Conservation (phyloP, 2,888 invertebrate species). For the Epinotia bilunana region DNA sequence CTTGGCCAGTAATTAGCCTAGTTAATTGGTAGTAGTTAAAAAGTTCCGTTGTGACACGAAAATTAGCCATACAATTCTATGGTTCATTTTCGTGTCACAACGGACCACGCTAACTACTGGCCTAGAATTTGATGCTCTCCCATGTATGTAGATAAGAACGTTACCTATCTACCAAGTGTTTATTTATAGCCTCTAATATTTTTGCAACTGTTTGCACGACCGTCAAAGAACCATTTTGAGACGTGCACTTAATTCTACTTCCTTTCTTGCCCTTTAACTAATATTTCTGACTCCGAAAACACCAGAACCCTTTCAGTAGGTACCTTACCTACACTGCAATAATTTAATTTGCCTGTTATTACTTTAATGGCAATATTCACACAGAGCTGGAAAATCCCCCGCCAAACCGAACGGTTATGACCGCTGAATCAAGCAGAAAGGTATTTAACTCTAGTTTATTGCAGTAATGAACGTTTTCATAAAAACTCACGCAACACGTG, state of each 20-base stretch:
- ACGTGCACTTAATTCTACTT: not conserved
- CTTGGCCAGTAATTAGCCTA: no score
- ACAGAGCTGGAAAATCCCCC: constrained; percentile 13
- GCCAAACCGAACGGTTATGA: constrained; percentile 5
- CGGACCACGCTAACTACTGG: no score
- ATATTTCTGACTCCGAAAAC: not conserved
- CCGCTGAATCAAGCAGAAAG: constrained; percentile 5
- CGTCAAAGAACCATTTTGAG: no score
- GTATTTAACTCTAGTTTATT: constrained; percentile 25
- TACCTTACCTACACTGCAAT: not conserved
- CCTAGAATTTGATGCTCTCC: no score
- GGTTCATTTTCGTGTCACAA: no score
- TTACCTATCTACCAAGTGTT: no score
- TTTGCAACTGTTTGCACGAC: no score
- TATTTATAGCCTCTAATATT: no score
- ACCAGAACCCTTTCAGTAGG: constrained; percentile 10
- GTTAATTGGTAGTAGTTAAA: no score
- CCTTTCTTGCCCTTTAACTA: not conserved
- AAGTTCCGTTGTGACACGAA: no score
- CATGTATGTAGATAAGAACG: no score
- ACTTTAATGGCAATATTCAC: constrained; percentile 14
- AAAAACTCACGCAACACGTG: constrained; percentile 28
- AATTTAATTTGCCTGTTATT: constrained; percentile 18
- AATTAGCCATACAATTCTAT: no score
- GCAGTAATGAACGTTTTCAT: constrained; percentile 19